phyloP scores from a whole-genome alignment of 2,888 invertebrate genomes.

The Blastobasis adustella region DNA sequence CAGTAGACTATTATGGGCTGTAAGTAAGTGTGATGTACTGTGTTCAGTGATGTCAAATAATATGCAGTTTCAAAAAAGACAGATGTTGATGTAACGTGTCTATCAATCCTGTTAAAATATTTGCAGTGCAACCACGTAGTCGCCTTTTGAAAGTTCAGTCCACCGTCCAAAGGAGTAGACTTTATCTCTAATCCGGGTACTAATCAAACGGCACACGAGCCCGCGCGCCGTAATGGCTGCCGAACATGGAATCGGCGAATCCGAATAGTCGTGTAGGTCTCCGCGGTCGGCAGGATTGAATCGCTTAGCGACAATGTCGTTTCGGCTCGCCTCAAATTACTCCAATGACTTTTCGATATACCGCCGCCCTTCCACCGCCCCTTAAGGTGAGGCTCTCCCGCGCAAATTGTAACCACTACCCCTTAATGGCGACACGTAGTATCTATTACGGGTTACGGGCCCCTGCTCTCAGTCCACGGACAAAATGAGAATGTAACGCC shows the following conservation, averaged over 20 bases:
- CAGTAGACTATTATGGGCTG: no score
- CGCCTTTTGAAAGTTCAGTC: no score
- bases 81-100: no score
- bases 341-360: slow-evolving; percentile 63
- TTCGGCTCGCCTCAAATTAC: slow-evolving; percentile 65
- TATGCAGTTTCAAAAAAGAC: no score
- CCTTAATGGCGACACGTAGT: slow-evolving; percentile 31
- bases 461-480: neutral
- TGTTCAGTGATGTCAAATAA: no score
- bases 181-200: no score
- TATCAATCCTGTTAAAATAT: no score
- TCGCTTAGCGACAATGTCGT: slow-evolving; percentile 62
- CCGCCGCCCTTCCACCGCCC: slow-evolving; percentile 40
- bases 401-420: slow-evolving; percentile 39
- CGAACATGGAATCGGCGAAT: slow-evolving; percentile 42
- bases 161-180: no score
- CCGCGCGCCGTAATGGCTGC: slow-evolving; percentile 19
- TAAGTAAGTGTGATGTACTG: no score
- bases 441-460: slow-evolving; percentile 13
- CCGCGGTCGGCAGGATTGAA: slow-evolving; percentile 55
- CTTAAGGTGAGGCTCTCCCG: slow-evolving; percentile 35
- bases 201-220: no score
- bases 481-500: slow-evolving; percentile 2
- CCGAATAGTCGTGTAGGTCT: slow-evolving; percentile 51
- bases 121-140: no score